These are phyloP conservation scores for Drosophila pseudoananassae DNA, from an alignment of 1,140 invertebrate genomes.

Conservation along the genomic window DNA sequence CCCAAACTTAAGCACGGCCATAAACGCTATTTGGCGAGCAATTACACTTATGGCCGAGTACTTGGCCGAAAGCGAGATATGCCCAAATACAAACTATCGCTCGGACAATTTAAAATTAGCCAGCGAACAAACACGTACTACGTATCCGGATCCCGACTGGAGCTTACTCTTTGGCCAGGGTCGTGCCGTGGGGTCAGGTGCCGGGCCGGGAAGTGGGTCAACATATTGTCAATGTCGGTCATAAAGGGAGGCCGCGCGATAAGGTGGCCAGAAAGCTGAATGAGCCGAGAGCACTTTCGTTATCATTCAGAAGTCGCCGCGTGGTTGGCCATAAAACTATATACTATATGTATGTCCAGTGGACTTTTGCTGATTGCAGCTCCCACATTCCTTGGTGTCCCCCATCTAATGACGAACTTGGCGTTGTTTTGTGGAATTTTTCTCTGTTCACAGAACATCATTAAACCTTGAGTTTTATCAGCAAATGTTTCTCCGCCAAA, in stretches of 20 bases:
- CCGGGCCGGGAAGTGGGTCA: constrained; percentile 28
- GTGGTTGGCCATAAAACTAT: constrained; percentile 24
- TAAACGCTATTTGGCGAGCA: constrained; percentile 41
- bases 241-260: constrained; percentile 27
- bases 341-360: not conserved
- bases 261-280: constrained; percentile 45
- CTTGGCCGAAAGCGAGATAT: constrained; percentile 19
- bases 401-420: constrained; percentile 23
- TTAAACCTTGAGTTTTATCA: constrained; percentile 63
- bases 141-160: constrained; percentile 8
- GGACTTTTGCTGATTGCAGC: constrained; percentile 4
- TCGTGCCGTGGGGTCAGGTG: constrained; percentile 15
- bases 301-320: constrained; percentile 25
- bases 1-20: constrained; percentile 50
- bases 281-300: constrained; percentile 14
- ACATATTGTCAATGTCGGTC: constrained; percentile 42
- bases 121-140: constrained; percentile 23
- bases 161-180: constrained; percentile 7
- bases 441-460: constrained; percentile 42
- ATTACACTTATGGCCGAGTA: constrained; percentile 28
- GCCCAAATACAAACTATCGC: constrained; percentile 10
- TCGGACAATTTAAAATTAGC: constrained; percentile 14
- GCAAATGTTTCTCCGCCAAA: constrained; percentile 18
- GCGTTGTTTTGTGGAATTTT: constrained; percentile 17
- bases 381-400: not conserved